Conservation (phyloP, 1,140 invertebrate species). For the Leptestheria dahalacensis region DNA sequence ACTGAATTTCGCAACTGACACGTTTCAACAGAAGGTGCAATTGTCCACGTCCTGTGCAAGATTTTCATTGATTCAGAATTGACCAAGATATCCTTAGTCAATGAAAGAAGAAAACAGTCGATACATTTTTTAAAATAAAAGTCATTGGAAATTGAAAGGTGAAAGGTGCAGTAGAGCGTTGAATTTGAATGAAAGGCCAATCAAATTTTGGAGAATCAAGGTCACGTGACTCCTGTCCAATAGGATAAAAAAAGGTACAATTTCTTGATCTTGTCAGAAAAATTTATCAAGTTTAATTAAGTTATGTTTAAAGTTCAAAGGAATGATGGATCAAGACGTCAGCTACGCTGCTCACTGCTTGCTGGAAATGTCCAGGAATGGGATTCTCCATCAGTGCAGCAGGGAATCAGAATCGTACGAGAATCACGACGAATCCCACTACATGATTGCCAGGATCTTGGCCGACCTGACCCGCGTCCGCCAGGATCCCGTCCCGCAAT, state of each 20-base stretch:
- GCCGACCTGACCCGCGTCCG: conserved; percentile 39
- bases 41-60: no score
- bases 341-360: conserved; percentile 43
- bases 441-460: conserved; percentile 42
- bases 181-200: not conserved
- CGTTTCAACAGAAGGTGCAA: no score
- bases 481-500: conserved; percentile 34
- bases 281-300: not conserved
- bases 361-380: conserved; percentile 35
- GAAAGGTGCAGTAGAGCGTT: not conserved
- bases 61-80: no score
- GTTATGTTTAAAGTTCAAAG: not conserved
- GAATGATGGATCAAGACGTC: conserved; percentile 31
- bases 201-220: no score
- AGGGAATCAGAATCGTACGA: conserved; percentile 3
- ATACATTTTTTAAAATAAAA: no score
- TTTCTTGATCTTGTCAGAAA: not conserved
- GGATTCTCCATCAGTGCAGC: conserved; percentile 1
- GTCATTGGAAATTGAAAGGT: not conserved
- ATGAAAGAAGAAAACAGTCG: no score
- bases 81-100: no score
- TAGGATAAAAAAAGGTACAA: not conserved
- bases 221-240: not conserved
- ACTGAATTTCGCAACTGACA: no score
- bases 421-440: conserved; percentile 27